Base-by-base conservation (phyloP, 2,113 vertebrate genomes). In the Perccottus glenii region DNA sequence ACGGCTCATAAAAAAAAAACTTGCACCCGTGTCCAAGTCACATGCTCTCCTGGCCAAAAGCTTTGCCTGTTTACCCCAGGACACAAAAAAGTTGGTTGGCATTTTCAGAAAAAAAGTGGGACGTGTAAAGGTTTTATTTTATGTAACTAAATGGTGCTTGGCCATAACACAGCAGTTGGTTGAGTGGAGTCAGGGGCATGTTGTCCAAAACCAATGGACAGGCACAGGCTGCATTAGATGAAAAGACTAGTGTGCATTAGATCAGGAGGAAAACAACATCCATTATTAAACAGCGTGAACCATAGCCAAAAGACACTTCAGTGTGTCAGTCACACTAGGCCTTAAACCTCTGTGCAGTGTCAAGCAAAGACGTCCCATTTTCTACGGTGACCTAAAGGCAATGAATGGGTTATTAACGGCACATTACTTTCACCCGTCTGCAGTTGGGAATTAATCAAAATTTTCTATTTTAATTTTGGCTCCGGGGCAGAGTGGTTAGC, bases 231-330 rank as follows among this genome's bases (percentile, higher is more conserved):
- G 80, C 86, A 88, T 90, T 87, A 86, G 80, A 83, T 88, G 85
- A 84, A 89, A 89, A 88, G 87, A 82, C 58, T 84, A 64, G 77
- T 90, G 80, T 81, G 75, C 80, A 85, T 87, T 84, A 86, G 75
- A 77, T 75, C 77, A 75, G 74, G 77, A 90, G 79, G 73, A 82
- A 85, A 87, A 86, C 85, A 88, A 46, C 85, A 90, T 90, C 70
- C 60, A 90, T 90, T 89, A 90, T 90, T 90, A 83, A 90, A 69
- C 80, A 83, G 83, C 40, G 75, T 81, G 76, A 74, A 70, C 70
- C 44, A 58, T 51, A 45, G 60, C 64, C 70, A 60, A 66, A 2
- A 80, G 51, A 72, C 49, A 57, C 80, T 59, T 6, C 38, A 40
- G 5, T 64, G 32, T 57, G 61, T 64, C 53, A 61, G 72, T 40